Conservation (phyloP, 2,797 vertebrate genomes). For the Chrysocyon brachyurus region DNA sequence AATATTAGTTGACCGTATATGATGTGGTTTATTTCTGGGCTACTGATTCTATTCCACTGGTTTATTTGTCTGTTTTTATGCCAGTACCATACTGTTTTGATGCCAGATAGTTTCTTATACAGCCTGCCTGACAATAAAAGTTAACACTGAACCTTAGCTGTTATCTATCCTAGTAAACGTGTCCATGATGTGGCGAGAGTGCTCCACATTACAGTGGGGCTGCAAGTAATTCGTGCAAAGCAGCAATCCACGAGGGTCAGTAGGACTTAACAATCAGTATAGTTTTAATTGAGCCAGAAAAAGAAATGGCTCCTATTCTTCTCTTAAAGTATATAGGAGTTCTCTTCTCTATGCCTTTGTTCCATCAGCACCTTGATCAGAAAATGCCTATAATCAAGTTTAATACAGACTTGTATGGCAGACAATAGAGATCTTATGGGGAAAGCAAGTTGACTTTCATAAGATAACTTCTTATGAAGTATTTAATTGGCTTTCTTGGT, state of each 20-base stretch:
- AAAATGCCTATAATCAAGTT: constrained; percentile 40
- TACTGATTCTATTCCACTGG: neutral
- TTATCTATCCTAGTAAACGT: constrained; percentile 89
- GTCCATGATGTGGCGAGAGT: constrained; percentile 81
- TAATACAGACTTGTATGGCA: fast-evolving
- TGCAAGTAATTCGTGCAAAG: constrained; percentile 81
- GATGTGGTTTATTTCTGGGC: neutral
- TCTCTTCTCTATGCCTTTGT: neutral
- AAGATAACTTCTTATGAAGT: neutral
- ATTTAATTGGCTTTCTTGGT: constrained; percentile 55
- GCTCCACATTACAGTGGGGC: constrained; percentile 64
- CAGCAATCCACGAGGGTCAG: constrained; percentile 77
- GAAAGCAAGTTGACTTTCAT: neutral
- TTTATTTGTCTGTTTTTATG: neutral
- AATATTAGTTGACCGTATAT: neutral
- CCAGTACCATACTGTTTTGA: neutral
- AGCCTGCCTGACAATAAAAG: constrained; percentile 88
- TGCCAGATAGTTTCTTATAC: constrained; percentile 82
- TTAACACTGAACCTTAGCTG: constrained; percentile 85
- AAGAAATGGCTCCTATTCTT: constrained; percentile 69
- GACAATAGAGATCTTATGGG: neutral
- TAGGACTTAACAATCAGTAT: constrained; percentile 78
- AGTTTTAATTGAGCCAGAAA: constrained; percentile 76
- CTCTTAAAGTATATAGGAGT: neutral
- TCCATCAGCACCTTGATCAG: neutral